Base-by-base conservation (phyloP, 2,113 vertebrate species). In the Sinocyclocheilus anshuiensis region DNA sequence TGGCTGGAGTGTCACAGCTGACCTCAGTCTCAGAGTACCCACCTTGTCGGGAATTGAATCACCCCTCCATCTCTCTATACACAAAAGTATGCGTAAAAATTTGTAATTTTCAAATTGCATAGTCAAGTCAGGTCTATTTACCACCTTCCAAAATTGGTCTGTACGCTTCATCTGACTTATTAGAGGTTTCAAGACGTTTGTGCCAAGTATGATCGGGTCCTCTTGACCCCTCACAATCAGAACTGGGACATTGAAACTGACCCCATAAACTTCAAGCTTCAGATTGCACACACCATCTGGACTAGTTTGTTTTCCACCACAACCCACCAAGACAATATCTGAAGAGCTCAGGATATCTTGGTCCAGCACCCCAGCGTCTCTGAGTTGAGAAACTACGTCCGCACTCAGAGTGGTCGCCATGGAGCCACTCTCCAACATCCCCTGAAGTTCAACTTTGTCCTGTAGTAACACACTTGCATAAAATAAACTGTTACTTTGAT, bases 151-250 rank as follows among this genome's bases (percentile, higher is more conserved):
- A 84, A 55, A 29, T 45, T 79, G 50, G 75, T 71, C 39, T 18
- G 16, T 39, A 6, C 29, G 3, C 15, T 84, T 87, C 11, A 26
- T 81, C 12, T 81, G 16, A 29, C 67, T 78, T 16, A 85, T 65
- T 3, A 87, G 67, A 20, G 77, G 67, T 36, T 84, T 85, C 20
- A 87, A 48, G 3, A 87, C 83, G 74, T 85, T 87, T 1, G 77
- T 87, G 0, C 84, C 65, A 11, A 84, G 4, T 45, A 81, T 84
- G 22, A 84, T 33, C n/a, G 42, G 74, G 57, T 71, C 53, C n/a
- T 20, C 11, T 20, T 87, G 86, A 15, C 86, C 79, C 7, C 81
- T 26, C 18, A 83, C 55, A 36, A 77, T 76, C 12, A 87, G 50
- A 7, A 81, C 74, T 15, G 63, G 83, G 10, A 84, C 86, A 22